Conservation (phyloP, 2,888 invertebrate species). For the Noctua pronuba region DNA sequence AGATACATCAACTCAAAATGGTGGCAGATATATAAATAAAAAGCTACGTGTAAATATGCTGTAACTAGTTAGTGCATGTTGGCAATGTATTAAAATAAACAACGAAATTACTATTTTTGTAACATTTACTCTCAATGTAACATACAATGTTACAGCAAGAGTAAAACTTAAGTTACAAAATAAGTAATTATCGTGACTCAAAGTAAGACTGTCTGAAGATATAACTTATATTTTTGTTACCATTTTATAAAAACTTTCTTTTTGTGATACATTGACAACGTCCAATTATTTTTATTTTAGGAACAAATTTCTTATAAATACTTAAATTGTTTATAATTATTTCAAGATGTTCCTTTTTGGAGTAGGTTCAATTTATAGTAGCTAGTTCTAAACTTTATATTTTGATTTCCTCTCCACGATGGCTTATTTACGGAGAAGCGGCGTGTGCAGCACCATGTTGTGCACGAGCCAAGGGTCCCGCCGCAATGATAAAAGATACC, state of each 20-base stretch:
- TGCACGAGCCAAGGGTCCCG: no score
- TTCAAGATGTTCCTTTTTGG: slow-evolving; percentile 13
- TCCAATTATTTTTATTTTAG: slow-evolving; percentile 68
- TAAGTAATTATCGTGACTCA: slow-evolving; percentile 25
- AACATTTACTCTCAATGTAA: slow-evolving; percentile 45
- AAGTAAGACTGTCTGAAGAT: slow-evolving; percentile 61
- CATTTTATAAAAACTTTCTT: slow-evolving; percentile 62
- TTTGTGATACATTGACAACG: slow-evolving; percentile 82
- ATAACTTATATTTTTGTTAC: slow-evolving; percentile 63
- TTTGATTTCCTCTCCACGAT: not conserved
- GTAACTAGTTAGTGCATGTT: slow-evolving; percentile 78
- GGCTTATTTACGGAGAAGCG: not conserved
- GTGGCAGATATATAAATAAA: slow-evolving; percentile 54
- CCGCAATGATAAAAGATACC: no score
- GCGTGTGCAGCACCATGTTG: no score
- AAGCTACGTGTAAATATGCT: slow-evolving; percentile 62
- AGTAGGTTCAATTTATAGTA: not conserved
- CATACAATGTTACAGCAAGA: slow-evolving; percentile 20
- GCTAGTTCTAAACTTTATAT: not conserved
- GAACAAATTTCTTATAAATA: slow-evolving; percentile 49
- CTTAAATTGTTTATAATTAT: not conserved
- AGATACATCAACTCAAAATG: slow-evolving; percentile 54
- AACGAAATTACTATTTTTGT: slow-evolving; percentile 57
- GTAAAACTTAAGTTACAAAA: slow-evolving; percentile 36
- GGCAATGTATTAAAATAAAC: slow-evolving; percentile 78